Percentiles rank a stretch among this genome's conserved stretches.
phyloP scores from a whole-genome alignment of 2,113 vertebrate species.

The Podocnemis expansa region DNA sequence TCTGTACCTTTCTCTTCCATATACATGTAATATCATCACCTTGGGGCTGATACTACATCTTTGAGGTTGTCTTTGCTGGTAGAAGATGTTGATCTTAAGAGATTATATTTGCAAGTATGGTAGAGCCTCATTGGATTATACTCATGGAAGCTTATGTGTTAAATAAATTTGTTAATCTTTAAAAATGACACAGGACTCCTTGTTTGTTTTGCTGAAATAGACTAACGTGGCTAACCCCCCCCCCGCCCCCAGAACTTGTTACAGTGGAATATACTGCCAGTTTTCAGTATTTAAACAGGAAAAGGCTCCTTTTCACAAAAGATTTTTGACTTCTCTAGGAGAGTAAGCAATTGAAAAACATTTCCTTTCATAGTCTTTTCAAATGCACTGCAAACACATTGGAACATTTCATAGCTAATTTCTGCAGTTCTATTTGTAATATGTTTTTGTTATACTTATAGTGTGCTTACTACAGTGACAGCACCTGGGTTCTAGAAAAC shows the following conservation, averaged over 20 bases:
- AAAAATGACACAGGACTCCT: no score
- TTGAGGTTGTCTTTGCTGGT: neutral
- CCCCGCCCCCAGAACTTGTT: neutral
- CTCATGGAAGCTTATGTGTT: no score
- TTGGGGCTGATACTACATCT: neutral
- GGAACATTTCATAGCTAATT: neutral
- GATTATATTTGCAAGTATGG: neutral
- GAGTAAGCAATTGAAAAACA: neutral
- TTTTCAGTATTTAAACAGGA: neutral
- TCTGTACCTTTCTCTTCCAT: neutral
- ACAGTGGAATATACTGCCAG: neutral
- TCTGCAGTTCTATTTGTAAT: neutral
- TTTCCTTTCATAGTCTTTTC: conserved; percentile 13
- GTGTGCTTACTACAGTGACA: conserved; percentile 88
- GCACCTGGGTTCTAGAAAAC: conserved; percentile 86
- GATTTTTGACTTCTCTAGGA: neutral
- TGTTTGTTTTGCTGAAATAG: no score
- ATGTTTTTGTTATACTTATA: conserved; percentile 63
- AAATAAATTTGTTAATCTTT: no score
- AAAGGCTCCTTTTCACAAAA: neutral
- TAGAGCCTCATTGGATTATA: neutral
- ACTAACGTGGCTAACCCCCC: no score
- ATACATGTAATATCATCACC: neutral
- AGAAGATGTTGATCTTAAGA: neutral
- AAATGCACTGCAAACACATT: neutral